phyloP scores from a whole-genome alignment of 2,888 invertebrate species.

The Didymodactylos carnosus region DNA sequence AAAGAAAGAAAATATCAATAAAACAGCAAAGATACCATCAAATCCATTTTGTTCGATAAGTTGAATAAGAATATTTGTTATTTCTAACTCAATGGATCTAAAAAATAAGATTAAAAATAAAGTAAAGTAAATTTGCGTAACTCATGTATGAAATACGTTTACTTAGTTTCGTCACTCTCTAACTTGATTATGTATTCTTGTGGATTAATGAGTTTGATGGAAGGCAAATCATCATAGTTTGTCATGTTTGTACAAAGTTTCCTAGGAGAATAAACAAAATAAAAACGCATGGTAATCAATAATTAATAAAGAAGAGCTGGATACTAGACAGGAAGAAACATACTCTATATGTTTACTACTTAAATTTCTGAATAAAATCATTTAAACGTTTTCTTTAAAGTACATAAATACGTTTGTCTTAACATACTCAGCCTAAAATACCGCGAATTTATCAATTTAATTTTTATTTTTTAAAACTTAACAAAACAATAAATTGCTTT shows the following conservation, averaged over 20 bases:
- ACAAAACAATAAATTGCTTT: too few relatives aligned
- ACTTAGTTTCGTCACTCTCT: neutral
- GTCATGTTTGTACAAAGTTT: too few relatives aligned
- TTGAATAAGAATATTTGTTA: neutral
- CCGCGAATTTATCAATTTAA: too few relatives aligned
- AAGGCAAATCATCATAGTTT: neutral
- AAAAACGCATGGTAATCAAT: too few relatives aligned
- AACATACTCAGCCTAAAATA: too few relatives aligned
- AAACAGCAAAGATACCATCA: neutral
- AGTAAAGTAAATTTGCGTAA: neutral
- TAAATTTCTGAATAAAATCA: neutral
- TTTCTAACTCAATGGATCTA: neutral
- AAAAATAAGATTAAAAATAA: neutral
- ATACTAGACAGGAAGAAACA: neutral
- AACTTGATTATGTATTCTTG: neutral
- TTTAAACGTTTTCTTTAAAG: neutral
- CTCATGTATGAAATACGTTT: neutral
- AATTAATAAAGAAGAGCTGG: too few relatives aligned
- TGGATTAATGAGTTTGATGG: neutral
- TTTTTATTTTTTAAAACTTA: too few relatives aligned
- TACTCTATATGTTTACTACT: neutral
- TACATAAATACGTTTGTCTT: too few relatives aligned
- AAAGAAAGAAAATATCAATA: neutral
- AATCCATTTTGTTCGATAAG: neutral
- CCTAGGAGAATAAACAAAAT: too few relatives aligned